Evolutionary conservation across 2,113 vertebrate genomes (phyloP), one percentile per base, ranked within the genome.

Genomic region (Lophura nycthemera): DNA sequence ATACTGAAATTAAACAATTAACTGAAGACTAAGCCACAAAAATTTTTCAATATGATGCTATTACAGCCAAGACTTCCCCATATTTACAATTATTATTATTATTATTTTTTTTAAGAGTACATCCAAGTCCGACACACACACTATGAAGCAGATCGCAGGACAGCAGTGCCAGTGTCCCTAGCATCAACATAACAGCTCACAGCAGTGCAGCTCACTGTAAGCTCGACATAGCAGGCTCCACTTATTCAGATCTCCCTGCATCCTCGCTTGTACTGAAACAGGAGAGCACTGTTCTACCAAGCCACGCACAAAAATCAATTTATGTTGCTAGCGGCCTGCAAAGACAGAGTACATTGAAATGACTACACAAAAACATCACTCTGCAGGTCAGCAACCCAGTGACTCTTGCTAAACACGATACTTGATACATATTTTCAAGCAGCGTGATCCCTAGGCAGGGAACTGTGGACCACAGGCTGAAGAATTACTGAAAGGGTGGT

Each of bases 201-300:
- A 56, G 56, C 36, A 4, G 3, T 0, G 7, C 3, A 22, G 52
- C 20, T n/a, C 11, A 1, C 60, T 13, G 0, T 3, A 8, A 34
- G 42, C 56, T 47, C 54, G 19, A 52, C 29, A 2, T 0, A 11
- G 52, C 43, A 54, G 30, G 34, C 59, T 71, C 36, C 42, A 32
- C 12, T 19, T n/a, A 24, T n/a, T 16, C 57, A 15, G 43, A 69
- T 21, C 18, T 8, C 34, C 34, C 45, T 32, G 10, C n/a, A 13
- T 10, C 17, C 65, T 50, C 6, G 5, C 14, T 10, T 10, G 15
- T 45, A 7, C 17, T 3, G 0, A 3, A 16, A 14, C 0, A n/a
- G 32, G 50, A 34, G 48, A 52, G 19, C 11, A 4, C 64, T 45
- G 4, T 50, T 12, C 24, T 2, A 52, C 42, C 36, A 25, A 17